phyloP scores from a whole-genome alignment of 2,113 vertebrate species.

The Erythrocercus mccallii region DNA sequence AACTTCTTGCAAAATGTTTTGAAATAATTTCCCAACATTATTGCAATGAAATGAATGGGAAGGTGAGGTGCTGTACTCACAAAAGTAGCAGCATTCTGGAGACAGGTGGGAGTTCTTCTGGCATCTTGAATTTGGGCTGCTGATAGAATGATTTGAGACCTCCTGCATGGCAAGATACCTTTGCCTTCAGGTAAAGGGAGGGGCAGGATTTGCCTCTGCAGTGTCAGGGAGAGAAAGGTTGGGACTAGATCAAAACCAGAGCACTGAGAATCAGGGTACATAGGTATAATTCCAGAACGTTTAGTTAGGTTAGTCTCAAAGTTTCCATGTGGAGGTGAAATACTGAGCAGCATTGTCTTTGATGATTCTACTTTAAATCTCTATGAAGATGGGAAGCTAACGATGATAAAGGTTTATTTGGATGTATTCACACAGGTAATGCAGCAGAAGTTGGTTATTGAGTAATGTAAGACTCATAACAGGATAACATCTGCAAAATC shows the following conservation, averaged over 20 bases:
- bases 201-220: not conserved
- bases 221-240: not conserved
- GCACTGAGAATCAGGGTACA: not conserved
- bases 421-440: not conserved
- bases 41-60: not conserved
- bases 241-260: not conserved
- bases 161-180: accelerated
- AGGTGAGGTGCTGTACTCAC: not conserved
- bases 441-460: not conserved
- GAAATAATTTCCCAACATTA: not conserved
- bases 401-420: not conserved
- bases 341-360: not conserved
- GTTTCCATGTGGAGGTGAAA: not conserved
- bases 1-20: not conserved
- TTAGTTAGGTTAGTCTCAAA: not conserved
- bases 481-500: not conserved
- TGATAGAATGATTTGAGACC: not conserved
- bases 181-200: not conserved
- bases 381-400: not conserved
- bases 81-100: not conserved
- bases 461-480: not conserved
- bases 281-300: not conserved
- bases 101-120: not conserved
- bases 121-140: not conserved
- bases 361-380: not conserved